phyloP scores from a whole-genome alignment of 2,113 vertebrate genomes.

The Lates calcarifer region DNA sequence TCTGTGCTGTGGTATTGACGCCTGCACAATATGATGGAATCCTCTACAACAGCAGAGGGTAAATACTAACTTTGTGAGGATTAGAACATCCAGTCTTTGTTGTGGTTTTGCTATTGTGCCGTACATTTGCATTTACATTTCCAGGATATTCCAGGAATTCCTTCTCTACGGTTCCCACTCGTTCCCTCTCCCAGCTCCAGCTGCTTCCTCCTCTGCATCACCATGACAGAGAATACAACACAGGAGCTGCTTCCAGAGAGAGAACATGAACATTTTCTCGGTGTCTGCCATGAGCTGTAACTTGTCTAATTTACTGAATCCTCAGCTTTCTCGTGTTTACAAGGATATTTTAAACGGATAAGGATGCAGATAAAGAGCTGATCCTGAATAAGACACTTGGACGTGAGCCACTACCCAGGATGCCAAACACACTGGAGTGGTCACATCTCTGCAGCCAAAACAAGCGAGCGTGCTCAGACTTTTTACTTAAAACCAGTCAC shows the following conservation, averaged over 20 bases:
- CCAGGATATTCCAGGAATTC: slow-evolving; percentile 47
- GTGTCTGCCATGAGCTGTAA: too few species aligned
- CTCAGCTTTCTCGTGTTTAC: background rate
- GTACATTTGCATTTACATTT: background rate
- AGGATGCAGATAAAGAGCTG: slow-evolving; percentile 55
- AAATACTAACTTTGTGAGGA: too few species aligned
- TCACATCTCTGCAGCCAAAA: slow-evolving; percentile 16
- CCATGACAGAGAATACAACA: background rate
- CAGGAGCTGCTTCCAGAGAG: background rate
- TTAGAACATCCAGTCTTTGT: too few species aligned
- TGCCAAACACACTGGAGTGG: background rate
- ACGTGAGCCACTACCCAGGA: slow-evolving; percentile 2
- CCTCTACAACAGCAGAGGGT: too few species aligned
- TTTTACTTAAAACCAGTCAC: background rate
- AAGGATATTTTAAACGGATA: slow-evolving; percentile 29
- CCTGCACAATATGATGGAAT: too few species aligned
- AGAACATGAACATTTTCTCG: background rate
- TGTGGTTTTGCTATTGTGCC: too few species aligned
- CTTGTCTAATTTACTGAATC: background rate
- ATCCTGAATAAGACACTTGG: slow-evolving; percentile 49
- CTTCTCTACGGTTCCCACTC: background rate
- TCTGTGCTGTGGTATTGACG: too few species aligned
- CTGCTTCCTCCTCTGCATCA: slow-evolving; percentile 20
- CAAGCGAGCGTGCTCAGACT: background rate
- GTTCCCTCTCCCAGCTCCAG: background rate